Percentiles rank a stretch among this genome's conserved stretches.
Conservation (phyloP, 2,797 vertebrate species). For the Hyperoplus lanceolatus region DNA sequence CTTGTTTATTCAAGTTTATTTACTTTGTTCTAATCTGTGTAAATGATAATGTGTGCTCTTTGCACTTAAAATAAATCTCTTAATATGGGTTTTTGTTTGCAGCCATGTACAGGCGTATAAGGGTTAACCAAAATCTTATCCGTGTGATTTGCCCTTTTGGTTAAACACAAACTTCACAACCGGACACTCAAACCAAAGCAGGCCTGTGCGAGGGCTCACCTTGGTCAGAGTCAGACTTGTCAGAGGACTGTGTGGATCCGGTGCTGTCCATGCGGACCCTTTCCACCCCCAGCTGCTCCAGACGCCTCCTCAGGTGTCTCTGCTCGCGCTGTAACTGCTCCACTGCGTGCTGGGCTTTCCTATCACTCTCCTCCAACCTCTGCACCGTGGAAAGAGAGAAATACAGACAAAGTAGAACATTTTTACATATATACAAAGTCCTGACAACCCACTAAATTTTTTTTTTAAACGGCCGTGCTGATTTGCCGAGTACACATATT, state of each 20-base stretch:
- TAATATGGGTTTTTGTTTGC: no score
- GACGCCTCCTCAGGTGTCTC: conserved; percentile 92
- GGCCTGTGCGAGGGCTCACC: conserved; percentile 81
- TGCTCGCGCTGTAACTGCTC: conserved; percentile 95
- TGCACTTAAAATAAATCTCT: no score
- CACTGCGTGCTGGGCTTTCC: conserved; percentile 91
- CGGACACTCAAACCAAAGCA: no score
- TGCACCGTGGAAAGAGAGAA: conserved; percentile 54
- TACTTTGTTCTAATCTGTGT: neutral
- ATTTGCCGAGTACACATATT: conserved; percentile 32
- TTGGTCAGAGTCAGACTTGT: conserved; percentile 93
- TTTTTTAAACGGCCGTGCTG: no score
- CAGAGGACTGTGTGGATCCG: conserved; percentile 89
- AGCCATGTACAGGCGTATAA: no score
- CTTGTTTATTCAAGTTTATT: neutral
- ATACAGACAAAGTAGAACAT: neutral
- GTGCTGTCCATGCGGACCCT: conserved; percentile 92
- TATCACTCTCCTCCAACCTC: conserved; percentile 94
- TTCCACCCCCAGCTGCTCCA: conserved; percentile 95
- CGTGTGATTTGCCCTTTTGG: no score
- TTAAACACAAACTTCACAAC: no score
- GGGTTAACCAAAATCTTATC: no score
- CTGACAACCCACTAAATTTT: no score
- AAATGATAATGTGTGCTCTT: neutral
- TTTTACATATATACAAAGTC: no score